Base-by-base conservation (phyloP, 2,888 invertebrate species). In the Drosophila anceps region DNA sequence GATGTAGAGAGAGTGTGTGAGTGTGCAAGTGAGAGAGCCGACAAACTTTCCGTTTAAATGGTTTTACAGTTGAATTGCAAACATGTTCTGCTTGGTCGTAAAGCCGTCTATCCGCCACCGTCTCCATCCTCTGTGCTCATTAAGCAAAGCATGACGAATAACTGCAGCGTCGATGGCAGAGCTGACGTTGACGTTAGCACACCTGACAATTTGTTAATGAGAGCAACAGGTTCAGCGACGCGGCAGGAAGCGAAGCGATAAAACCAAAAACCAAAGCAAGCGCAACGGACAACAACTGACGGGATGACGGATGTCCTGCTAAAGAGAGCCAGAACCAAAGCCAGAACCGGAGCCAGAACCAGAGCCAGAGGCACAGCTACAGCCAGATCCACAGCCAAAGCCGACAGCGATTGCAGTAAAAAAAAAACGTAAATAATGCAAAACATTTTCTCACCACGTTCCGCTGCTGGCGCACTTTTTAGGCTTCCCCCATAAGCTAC, bases 191-290 rank as follows among this genome's bases (percentile, higher is more conserved):
- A 61, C 79, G 69, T 20, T 60, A 59, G 82, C 86, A 90, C 86
- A 86, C 86, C 86, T 86, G 86, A 86, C 86, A 86, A 86, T 86
- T 86, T 90, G 91, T 88, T 86, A 86, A 86, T 86, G 80, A 90
- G 90, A 82, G 88, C 88, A 89, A 81, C 84, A 85, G 81, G 83
- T 66, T 71, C 70, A 69, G 72, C 73, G 62, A 61, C 72, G 62
- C 67, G 71, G 64, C 86, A 84, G 84, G 90, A 90, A 90, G 90
- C 90, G 84, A 89, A 83, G 90, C 84, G 90, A 88, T 90, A 88
- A 88, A 84, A 76, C 83, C 48, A 71, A 78, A 78, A 84, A 82
- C 63, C 83, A 84, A 88, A 82, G 83, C 88, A 84, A 84, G 86
- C 90, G 90, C 66, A 82, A 90, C 86, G 85, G 88, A 81, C 63